Evolutionary conservation across 2,113 vertebrate genomes (phyloP).

Genomic region (Onychostoma macrolepis): DNA sequence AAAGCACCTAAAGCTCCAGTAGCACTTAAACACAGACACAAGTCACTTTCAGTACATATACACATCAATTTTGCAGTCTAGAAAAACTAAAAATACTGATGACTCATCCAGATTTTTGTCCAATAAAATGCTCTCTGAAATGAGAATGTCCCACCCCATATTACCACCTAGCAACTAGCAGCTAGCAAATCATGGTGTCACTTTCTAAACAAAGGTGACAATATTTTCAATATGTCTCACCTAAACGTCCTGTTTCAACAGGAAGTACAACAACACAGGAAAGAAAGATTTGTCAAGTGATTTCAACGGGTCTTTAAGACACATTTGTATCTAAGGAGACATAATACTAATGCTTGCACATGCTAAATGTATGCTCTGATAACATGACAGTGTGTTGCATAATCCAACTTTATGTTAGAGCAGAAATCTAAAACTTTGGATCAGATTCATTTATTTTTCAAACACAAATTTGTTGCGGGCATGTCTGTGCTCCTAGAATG

Average conservation of each 20-base stretch:
- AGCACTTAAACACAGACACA: neutral
- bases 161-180: neutral
- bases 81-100: neutral
- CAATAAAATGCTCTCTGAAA: neutral
- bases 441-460: neutral
- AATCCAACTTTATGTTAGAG: neutral
- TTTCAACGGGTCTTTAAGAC: neutral
- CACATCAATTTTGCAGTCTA: neutral
- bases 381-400: neutral
- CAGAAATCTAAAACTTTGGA: neutral
- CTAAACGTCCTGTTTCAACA: neutral
- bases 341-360: neutral
- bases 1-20: too few species aligned
- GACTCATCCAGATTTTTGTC: neutral
- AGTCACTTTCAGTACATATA: neutral
- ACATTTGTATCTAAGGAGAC: neutral
- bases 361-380: neutral
- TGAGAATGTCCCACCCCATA: neutral
- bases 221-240: neutral
- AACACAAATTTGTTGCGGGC: neutral
- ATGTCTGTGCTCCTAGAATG: neutral
- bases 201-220: neutral
- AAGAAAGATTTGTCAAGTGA: neutral
- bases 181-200: conserved; percentile 4
- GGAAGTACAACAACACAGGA: conserved; percentile 9